Evolutionary conservation across 2,888 invertebrate species (phyloP), one percentile per base, ranked within the genome.

Genomic region (Drosophila kokeensis): DNA sequence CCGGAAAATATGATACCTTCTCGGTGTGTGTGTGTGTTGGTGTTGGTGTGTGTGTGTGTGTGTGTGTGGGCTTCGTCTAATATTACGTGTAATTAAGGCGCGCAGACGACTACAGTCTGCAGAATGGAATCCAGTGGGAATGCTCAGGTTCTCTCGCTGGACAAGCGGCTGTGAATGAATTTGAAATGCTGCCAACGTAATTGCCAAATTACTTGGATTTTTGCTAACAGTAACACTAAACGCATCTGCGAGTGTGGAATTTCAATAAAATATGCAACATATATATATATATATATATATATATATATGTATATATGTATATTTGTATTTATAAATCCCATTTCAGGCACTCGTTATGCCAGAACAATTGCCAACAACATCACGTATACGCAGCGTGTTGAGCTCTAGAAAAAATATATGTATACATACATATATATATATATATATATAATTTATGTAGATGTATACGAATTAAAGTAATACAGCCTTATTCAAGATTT

Each of bases 231-330:
- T 77, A 89, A 90, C 73, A 78, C 75, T 81, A 90, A 87, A 87
- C 81, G 82, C 74, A 82, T 62, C 60, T 69, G 78, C 58, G 82
- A 84, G 87, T 78, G 82, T 78, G 82, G 90, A 78, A 87, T 87
- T 90, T 90, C 80, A 89, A 90, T 90, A 87, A 87, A 88, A 89
- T 89, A 87, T 90, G 85, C 83, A 87, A 76, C 87, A 75, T 71
- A 86, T 64, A 72, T 2, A 21, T 4, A 18, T 42, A 57, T 38
- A 24, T 24, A 49, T 6, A 40, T 30, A n/a, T 4, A 34, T 21
- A 7, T 36, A 18, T 3, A 18, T n/a, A n/a, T 11, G 69, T 81
- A 80, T 66, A 71, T 2, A 24, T 40, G 38, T 18, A 24, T 38
- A 11, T n/a, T n/a, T n/a, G 13, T 45, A 13, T 45, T 1, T 21